phyloP scores from a whole-genome alignment of 1,140 invertebrate genomes.

The Ptiloglossa arizonensis region DNA sequence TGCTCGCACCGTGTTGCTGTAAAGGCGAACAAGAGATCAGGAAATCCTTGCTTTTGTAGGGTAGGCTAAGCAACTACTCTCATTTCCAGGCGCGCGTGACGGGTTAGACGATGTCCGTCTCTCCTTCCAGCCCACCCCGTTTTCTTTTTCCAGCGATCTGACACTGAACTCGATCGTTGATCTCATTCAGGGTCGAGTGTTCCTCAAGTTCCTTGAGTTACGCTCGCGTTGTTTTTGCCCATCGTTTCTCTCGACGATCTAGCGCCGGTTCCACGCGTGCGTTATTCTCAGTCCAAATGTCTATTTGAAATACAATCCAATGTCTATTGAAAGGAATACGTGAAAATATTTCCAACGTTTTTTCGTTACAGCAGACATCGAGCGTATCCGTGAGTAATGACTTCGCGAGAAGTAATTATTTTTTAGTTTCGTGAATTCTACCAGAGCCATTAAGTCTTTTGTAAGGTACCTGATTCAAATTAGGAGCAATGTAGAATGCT shows the following conservation, averaged over 20 bases:
- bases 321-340: not conserved
- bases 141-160: conserved; percentile 52
- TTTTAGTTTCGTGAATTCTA: too few relatives aligned
- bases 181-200: conserved; percentile 54
- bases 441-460: too few relatives aligned
- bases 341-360: not conserved
- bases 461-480: too few relatives aligned
- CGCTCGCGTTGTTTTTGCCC: conserved; percentile 10
- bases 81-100: conserved; percentile 49
- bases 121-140: conserved; percentile 36
- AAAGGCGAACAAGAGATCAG: conserved; percentile 10
- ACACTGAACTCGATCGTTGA: conserved; percentile 55
- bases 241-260: conserved; percentile 1
- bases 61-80: conserved; percentile 31
- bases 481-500: too few relatives aligned
- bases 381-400: too few relatives aligned
- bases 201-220: conserved; percentile 40
- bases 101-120: conserved; percentile 43
- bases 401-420: too few relatives aligned
- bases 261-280: not conserved
- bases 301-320: not conserved
- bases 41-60: conserved; percentile 27
- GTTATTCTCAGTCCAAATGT: not conserved
- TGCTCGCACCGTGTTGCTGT: not conserved
- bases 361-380: too few relatives aligned